Evolutionary conservation across 2,113 vertebrate species (phyloP), one percentile per base, ranked within the genome.

Genomic region (Centropus unirufus): DNA sequence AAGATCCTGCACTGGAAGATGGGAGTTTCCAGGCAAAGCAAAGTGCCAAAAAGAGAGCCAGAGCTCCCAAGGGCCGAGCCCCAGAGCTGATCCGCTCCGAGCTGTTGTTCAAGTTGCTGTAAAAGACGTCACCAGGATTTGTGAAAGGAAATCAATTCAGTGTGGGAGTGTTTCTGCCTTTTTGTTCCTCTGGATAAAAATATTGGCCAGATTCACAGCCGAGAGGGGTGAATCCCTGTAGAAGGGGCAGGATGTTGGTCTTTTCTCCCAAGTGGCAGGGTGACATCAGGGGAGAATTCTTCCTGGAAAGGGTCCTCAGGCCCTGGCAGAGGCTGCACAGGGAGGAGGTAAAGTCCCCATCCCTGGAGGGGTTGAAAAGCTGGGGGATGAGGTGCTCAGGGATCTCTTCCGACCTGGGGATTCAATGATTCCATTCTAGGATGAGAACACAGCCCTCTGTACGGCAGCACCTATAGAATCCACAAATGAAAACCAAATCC

Each of bases 51-150:
- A 74, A 61, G 75, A 47, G 22, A 29, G 64, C 51, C 59, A 76
- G 32, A 47, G 14, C 36, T 94, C 70, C 49, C 70, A n/a, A 69
- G 49, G 58, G 47, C 57, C 64, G 34, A 67, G 39, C 49, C 87
- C 52, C 40, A 42, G 67, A 55, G 49, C 0, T 19, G 61, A 78
- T 59, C 34, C 0, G 0, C 57, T 82, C 34, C 7, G 63, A 63
- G 75, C 1, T 5, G n/a, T 15, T 47, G 29, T 23, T 64, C 30
- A 16, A 30, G 40, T 88, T 69, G n/a, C 63, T 44, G 26, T 24
- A 36, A n/a, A 90, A 81, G n/a, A 83, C 40, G 36, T 51, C 54
- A 54, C 15, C 11, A 72, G 55, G 46, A 73, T 57, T 30, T 13
- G 24, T 1, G 3, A 62, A 81, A 82, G 34, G 58, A 79, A 90